Evolutionary conservation across 2,797 vertebrate genomes (phyloP).

Genomic region (Scomberomorus guttatus): DNA sequence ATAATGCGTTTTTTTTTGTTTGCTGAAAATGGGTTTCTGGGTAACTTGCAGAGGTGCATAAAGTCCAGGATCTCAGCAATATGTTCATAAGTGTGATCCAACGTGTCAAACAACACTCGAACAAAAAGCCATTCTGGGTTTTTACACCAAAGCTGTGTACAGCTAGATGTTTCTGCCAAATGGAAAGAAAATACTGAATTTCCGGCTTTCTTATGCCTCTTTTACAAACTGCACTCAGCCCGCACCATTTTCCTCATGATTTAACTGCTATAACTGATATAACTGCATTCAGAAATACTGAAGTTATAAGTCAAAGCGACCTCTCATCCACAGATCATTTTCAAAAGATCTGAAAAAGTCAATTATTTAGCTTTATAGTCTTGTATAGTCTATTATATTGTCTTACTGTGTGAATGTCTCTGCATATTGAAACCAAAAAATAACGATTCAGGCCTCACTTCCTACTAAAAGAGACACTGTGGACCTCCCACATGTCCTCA

Average conservation of each 20-base stretch:
- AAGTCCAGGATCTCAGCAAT: conserved; percentile 4
- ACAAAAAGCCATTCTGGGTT: too few species aligned
- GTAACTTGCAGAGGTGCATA: neutral
- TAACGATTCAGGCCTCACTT: neutral
- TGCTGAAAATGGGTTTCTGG: neutral
- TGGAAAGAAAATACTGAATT: neutral
- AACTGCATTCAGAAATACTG: neutral
- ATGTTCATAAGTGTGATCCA: too few species aligned
- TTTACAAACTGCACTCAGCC: too few species aligned
- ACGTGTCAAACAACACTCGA: too few species aligned
- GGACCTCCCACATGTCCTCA: neutral
- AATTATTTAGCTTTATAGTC: too few species aligned
- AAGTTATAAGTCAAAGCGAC: neutral
- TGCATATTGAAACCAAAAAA: too few species aligned
- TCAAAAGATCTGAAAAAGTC: neutral
- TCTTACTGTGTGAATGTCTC: too few species aligned
- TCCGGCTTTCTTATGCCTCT: too few species aligned
- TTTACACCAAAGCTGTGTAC: too few species aligned
- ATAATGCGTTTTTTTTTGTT: neutral
- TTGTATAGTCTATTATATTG: too few species aligned
- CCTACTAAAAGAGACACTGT: neutral
- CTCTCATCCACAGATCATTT: neutral
- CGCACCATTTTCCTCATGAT: too few species aligned
- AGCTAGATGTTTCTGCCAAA: neutral
- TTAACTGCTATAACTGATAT: too few species aligned